phyloP scores from a whole-genome alignment of 2,888 invertebrate species.

The Ephialtes manifestator region DNA sequence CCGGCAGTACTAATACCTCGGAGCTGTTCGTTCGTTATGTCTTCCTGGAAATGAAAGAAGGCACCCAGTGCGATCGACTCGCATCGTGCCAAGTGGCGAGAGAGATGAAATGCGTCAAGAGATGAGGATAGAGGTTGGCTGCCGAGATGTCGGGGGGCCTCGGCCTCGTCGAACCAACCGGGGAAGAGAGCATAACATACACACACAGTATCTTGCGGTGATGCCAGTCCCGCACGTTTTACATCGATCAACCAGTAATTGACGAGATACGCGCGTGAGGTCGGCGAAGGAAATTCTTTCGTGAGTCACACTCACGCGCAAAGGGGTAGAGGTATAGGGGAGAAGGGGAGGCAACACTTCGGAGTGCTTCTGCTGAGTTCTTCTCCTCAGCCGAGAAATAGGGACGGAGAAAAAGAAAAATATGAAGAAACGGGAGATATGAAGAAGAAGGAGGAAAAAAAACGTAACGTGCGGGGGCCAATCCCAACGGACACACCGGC shows the following conservation, averaged over 20 bases:
- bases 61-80: constrained; percentile 51
- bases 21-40: constrained; percentile 62
- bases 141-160: constrained; percentile 51
- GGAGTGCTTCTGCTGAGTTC: constrained; percentile 48
- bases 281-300: constrained; percentile 69
- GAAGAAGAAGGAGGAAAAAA: constrained; percentile 36
- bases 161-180: constrained; percentile 53
- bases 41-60: constrained; percentile 69
- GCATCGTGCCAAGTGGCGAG: constrained; percentile 32
- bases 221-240: constrained; percentile 68
- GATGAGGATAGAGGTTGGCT: constrained; percentile 46
- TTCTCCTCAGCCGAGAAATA: neutral
- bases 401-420: constrained; percentile 39
- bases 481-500: constrained; percentile 60
- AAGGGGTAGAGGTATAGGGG: neutral
- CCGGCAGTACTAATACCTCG: constrained; percentile 59
- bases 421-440: constrained; percentile 59
- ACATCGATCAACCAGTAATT: constrained; percentile 71
- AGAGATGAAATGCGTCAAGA: constrained; percentile 34
- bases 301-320: constrained; percentile 64
- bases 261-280: constrained; percentile 70
- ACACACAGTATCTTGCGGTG: constrained; percentile 49
- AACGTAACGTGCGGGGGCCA: constrained; percentile 53
- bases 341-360: constrained; percentile 23
- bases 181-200: constrained; percentile 26